phyloP scores from a whole-genome alignment of 2,888 invertebrate species.

The Ashinkailepas kermadecensis region DNA sequence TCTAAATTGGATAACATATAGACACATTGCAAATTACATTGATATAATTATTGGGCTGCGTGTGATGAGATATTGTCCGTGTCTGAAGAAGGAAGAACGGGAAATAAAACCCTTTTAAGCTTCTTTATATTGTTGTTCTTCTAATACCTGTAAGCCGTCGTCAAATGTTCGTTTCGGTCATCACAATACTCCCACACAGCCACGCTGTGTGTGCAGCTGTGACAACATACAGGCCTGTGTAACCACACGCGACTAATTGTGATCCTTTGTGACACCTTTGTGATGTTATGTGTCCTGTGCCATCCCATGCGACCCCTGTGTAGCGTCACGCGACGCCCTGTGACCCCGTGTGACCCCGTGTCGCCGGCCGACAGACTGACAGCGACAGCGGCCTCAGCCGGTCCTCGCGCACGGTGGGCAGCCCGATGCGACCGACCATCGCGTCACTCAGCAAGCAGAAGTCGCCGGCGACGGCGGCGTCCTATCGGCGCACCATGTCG shows the following conservation, averaged over 20 bases:
- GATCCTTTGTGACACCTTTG: too few relatives aligned
- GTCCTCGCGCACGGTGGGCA: conserved; percentile 27
- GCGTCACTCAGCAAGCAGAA: conserved; percentile 68
- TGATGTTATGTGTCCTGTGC: too few relatives aligned
- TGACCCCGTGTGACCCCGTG: too few relatives aligned
- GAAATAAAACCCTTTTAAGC: too few relatives aligned
- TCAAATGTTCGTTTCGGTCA: too few relatives aligned
- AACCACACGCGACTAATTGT: background rate
- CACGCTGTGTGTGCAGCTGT: background rate
- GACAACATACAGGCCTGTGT: background rate
- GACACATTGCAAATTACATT: too few relatives aligned
- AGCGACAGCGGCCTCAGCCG: conserved; percentile 28
- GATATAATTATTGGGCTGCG: too few relatives aligned
- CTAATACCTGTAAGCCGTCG: too few relatives aligned
- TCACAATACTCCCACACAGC: background rate
- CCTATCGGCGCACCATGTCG: conserved; percentile 22
- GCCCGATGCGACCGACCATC: conserved; percentile 63
- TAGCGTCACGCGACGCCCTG: background rate
- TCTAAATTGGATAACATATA: too few relatives aligned
- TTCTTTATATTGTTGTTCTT: too few relatives aligned
- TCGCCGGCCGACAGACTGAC: conserved; percentile 25
- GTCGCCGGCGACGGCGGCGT: conserved; percentile 29
- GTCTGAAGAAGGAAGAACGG: too few relatives aligned
- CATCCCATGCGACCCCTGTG: background rate
- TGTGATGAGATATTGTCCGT: too few relatives aligned